Percentiles rank a stretch among this genome's conserved stretches.
phyloP scores from a whole-genome alignment of 2,888 invertebrate species.

The Octonoba sinensis region DNA sequence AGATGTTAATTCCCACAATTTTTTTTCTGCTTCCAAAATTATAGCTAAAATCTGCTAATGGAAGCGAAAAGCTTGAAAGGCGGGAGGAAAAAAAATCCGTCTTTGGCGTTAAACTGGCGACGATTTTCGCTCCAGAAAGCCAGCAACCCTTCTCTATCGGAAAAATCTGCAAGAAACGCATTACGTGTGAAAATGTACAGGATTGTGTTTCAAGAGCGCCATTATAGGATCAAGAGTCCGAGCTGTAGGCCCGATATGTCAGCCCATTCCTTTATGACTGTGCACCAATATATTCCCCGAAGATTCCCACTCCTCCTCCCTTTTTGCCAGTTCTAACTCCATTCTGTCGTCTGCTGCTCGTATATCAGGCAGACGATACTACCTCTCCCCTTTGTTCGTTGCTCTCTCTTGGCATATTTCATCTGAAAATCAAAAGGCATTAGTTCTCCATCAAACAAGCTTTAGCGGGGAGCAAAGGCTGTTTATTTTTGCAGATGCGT shows the following conservation, averaged over 20 bases:
- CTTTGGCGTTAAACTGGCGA: conserved; percentile 7
- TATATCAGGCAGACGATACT: conserved; percentile 57
- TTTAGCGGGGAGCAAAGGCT: conserved; percentile 33
- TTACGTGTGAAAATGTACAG: conserved; percentile 64
- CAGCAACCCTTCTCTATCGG: conserved; percentile 48
- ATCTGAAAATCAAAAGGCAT: conserved; percentile 61
- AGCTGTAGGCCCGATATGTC: conserved; percentile 55
- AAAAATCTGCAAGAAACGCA: conserved; percentile 63
- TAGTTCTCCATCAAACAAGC: conserved; percentile 62
- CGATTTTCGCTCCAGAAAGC: conserved; percentile 14
- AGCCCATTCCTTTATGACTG: conserved; percentile 60
- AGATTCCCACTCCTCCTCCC: conserved; percentile 26
- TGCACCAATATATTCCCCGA: conserved; percentile 60
- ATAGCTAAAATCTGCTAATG: too few species aligned
- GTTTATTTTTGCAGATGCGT: conserved; percentile 61
- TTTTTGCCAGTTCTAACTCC: conserved; percentile 33
- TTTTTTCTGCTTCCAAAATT: too few species aligned
- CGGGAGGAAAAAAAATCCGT: too few species aligned
- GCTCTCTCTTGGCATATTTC: conserved; percentile 56
- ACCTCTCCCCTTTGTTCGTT: conserved; percentile 50
- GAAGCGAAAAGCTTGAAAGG: too few species aligned
- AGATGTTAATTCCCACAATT: too few species aligned
- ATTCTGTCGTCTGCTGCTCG: conserved; percentile 56
- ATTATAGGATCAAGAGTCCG: conserved; percentile 63
- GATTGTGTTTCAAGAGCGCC: conserved; percentile 63